Evolutionary conservation across 2,888 invertebrate species (phyloP), one percentile per base, ranked within the genome.

Genomic region (Pterostichus niger): DNA sequence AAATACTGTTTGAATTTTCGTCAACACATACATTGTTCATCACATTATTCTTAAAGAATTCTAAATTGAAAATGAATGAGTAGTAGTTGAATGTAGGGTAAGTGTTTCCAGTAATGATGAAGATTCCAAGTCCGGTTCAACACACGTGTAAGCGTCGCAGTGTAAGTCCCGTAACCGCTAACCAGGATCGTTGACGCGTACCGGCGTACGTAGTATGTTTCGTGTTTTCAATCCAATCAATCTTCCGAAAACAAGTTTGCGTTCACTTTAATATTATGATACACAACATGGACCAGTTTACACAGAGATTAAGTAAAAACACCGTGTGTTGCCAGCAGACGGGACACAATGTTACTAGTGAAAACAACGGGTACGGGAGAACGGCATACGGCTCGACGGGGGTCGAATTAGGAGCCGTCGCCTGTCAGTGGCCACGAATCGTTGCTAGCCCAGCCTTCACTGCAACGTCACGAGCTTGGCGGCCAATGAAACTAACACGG

Each of bases 261-360:
- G 92, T 92, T 89, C 89, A 89, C 88, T 89, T 84, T 89, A 89
- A 93, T 95, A 94, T 95, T 95, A 94, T 93, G 94, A 94, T 94
- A 94, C 94, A 95, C 94, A 95, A 95, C 95, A 95, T 93, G 91
- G 90, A 90, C 91, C 91, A 93, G 95, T 95, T 95, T 95, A 95
- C 95, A 94, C 94, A 95, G 93, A 90, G 91, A 91, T 90, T 90
- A 90, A 91, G 91, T 90, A 90, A 91, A 91, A 91, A 91, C 91
- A 91, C 89, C 88, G 89, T 89, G 68, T 71, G 68, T 71, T 71
- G 90, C 90, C 90, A 87, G 88, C 89, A 75, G 75, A 82, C 89
- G 89, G 88, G 90, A 89, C 89, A 88, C 89, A 89, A 89, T 90
- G 90, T 90, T 90, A 90, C 90, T 90, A 90, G 88, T 90, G 90